Evolutionary conservation across 2,797 vertebrate genomes (phyloP).

Genomic region (Pelodytes ibericus): DNA sequence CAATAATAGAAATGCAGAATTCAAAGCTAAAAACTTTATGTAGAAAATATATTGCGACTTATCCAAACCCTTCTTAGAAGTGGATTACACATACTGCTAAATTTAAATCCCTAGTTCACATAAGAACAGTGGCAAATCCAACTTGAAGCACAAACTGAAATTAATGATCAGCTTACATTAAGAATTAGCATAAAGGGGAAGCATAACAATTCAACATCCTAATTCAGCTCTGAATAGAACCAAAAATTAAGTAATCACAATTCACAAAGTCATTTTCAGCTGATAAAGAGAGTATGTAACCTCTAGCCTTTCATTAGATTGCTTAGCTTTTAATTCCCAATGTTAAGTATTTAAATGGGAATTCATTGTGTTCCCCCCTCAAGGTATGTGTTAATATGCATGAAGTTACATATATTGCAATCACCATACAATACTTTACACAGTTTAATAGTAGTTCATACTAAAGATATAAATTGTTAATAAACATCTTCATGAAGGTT

Average conservation of each 20-base stretch:
- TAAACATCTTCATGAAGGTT: too few relatives aligned
- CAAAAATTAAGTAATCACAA: conserved; percentile 48
- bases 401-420: too few relatives aligned
- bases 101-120: conserved; percentile 44
- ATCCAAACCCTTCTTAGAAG: conserved; percentile 20
- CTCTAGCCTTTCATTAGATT: conserved; percentile 7
- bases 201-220: conserved; percentile 38
- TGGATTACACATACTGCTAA: conserved; percentile 47
- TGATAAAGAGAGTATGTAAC: conserved; percentile 8
- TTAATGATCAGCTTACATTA: conserved; percentile 52
- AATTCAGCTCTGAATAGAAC: conserved; percentile 47
- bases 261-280: conserved; percentile 39
- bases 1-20: too few relatives aligned
- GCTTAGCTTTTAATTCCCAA: conserved; percentile 3
- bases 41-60: conserved; percentile 19
- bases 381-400: too few relatives aligned
- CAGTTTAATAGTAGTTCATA: too few relatives aligned
- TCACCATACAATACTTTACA: too few relatives aligned
- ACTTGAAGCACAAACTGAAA: conserved; percentile 32
- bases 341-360: not conserved
- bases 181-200: conserved; percentile 41
- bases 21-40: conserved; percentile 1
- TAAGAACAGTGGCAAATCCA: conserved; percentile 44
- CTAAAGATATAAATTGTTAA: too few relatives aligned
- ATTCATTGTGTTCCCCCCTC: not conserved